Conservation (phyloP, 2,113 vertebrate species). For the Silurus asotus region DNA sequence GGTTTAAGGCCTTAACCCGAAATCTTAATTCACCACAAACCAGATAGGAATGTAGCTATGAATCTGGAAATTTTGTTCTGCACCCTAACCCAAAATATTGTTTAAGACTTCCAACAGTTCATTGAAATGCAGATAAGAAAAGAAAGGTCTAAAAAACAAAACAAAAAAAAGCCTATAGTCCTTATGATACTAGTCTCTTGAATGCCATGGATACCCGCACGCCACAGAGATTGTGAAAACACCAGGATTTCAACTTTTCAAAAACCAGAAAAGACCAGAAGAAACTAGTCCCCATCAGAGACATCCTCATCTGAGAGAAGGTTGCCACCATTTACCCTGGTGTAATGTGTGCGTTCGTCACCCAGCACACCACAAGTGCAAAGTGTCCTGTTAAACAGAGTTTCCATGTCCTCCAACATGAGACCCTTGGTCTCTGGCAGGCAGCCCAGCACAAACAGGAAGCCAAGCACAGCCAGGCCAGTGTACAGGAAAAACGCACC, state of each 20-base stretch:
- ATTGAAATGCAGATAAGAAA: not conserved
- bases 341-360: conserved; percentile 82
- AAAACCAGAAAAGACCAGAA: not conserved
- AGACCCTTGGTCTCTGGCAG: conserved; percentile 94
- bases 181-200: conserved; percentile 8
- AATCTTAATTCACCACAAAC: not conserved
- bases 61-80: not conserved
- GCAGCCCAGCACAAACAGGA: conserved; percentile 88
- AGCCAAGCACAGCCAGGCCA: conserved; percentile 81
- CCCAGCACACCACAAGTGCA: conserved; percentile 83
- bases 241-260: not conserved
- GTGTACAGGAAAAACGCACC: conserved; percentile 95
- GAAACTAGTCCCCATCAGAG: conserved; percentile 84
- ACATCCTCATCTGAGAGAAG: conserved; percentile 85
- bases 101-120: not conserved
- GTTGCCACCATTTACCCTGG: conserved; percentile 91
- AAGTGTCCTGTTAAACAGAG: conserved; percentile 82
- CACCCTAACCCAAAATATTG: not conserved
- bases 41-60: not conserved
- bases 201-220: conserved; percentile 24
- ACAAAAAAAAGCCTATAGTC: too few relatives aligned
- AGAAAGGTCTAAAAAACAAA: too few relatives aligned
- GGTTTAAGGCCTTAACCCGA: not conserved
- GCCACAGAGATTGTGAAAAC: not conserved
- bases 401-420: conserved; percentile 92